These are phyloP conservation scores for Therioaphis trifolii DNA, from an alignment of 2,888 invertebrate species.

Conservation along the genomic window DNA sequence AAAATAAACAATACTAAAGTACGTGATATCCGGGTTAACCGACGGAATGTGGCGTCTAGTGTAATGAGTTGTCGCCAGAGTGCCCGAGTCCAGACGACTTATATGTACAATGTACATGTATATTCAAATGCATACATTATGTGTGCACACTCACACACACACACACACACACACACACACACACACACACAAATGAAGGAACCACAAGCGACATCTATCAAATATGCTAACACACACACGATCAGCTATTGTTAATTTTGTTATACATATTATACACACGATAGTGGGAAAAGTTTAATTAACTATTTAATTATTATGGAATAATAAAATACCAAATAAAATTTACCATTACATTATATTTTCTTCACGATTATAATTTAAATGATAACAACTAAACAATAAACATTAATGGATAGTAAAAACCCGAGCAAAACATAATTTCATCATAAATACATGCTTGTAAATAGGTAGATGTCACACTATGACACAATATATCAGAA, in stretches of 20 bases:
- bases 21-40: slow-evolving; percentile 56
- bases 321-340: too few relatives aligned
- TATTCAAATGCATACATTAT: slow-evolving; percentile 22
- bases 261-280: too few relatives aligned
- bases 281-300: background rate
- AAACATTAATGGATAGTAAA: background rate
- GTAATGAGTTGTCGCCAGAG: slow-evolving; percentile 15
- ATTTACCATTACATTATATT: too few relatives aligned
- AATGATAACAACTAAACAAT: background rate
- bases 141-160: background rate
- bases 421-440: too few relatives aligned
- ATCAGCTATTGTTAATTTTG: background rate
- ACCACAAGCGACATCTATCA: background rate
- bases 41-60: slow-evolving; percentile 35
- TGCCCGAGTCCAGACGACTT: background rate
- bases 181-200: background rate
- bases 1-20: slow-evolving; percentile 45
- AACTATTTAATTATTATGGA: too few relatives aligned
- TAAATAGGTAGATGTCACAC: too few relatives aligned
- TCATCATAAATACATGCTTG: too few relatives aligned
- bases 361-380: background rate
- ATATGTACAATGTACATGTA: slow-evolving; percentile 16
- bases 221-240: background rate
- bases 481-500: too few relatives aligned
- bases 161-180: background rate